Evolutionary conservation across 1,140 invertebrate genomes (phyloP).

Genomic region (Scaptomyza montana): DNA sequence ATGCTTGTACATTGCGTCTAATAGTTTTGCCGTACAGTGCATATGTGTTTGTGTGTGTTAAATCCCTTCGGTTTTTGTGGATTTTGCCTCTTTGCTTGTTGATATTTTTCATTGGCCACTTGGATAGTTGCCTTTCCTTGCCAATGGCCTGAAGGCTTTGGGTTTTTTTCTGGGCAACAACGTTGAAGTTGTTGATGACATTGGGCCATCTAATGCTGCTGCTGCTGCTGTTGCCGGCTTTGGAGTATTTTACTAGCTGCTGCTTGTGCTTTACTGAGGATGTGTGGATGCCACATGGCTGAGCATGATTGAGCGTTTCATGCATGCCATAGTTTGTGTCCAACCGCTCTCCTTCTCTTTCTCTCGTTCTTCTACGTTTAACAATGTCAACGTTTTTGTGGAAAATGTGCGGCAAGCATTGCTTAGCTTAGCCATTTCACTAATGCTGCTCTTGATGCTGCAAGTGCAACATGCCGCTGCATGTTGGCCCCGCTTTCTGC

Average conservation of each 20-base stretch:
- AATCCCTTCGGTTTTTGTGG: conserved; percentile 56
- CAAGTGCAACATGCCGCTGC: background rate
- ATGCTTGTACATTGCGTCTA: conserved; percentile 24
- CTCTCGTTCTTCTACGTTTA: conserved; percentile 16
- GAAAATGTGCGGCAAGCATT: conserved; percentile 22
- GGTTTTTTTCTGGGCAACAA: conserved; percentile 9
- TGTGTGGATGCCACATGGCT: conserved; percentile 23
- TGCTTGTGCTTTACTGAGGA: background rate
- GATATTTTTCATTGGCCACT: conserved; percentile 63
- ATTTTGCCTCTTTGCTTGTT: conserved; percentile 52
- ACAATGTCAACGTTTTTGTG: conserved; percentile 64
- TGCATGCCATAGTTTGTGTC: conserved; percentile 7
- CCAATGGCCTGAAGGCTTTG: conserved; percentile 18
- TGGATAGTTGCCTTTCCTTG: conserved; percentile 12
- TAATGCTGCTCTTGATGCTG: background rate
- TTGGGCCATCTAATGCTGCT: background rate
- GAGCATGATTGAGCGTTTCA: conserved; percentile 52
- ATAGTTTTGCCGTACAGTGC: conserved; percentile 45
- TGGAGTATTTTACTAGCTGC: too few species aligned
- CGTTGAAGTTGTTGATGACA: conserved; percentile 22
- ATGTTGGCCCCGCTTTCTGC: background rate
- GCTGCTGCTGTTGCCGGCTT: background rate
- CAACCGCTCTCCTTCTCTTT: background rate
- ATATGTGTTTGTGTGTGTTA: conserved; percentile 19
- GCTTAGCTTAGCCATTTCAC: background rate